These are phyloP conservation scores for Varanus salvator DNA, from an alignment of 2,113 vertebrate genomes.

Conservation along the genomic window DNA sequence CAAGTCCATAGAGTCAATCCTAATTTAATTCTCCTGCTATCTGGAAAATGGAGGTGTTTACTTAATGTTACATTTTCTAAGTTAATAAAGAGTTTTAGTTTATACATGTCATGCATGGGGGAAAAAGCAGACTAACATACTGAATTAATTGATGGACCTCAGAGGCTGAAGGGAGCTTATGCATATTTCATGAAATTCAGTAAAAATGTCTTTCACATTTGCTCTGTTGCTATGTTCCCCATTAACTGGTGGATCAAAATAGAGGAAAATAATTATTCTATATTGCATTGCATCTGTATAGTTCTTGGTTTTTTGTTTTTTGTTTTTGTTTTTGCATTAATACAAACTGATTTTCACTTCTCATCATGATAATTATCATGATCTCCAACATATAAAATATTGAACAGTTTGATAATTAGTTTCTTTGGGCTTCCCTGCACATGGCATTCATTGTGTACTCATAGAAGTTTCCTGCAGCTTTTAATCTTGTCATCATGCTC, in stretches of 20 bases:
- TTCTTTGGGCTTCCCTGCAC: background rate
- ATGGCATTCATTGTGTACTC: too few relatives aligned
- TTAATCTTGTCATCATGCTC: too few relatives aligned
- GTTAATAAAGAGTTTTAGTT: background rate
- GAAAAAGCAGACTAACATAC: background rate
- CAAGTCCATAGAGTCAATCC: background rate
- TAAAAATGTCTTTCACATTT: background rate
- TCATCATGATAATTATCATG: background rate
- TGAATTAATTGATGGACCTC: background rate
- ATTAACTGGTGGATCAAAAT: background rate
- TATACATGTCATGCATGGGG: background rate
- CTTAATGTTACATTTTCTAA: background rate
- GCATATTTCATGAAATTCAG: background rate
- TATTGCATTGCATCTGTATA: background rate
- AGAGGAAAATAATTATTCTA: background rate
- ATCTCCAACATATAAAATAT: background rate
- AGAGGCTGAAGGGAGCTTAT: accelerated
- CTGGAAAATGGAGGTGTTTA: background rate
- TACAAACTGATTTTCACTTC: background rate
- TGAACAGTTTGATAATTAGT: background rate
- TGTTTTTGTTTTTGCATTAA: background rate
- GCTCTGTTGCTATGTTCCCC: background rate
- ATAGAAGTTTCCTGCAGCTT: too few relatives aligned
- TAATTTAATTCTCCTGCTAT: background rate
- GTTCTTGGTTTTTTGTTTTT: background rate